Conservation (phyloP, 2,888 invertebrate species). For the Resseliella maxima region DNA sequence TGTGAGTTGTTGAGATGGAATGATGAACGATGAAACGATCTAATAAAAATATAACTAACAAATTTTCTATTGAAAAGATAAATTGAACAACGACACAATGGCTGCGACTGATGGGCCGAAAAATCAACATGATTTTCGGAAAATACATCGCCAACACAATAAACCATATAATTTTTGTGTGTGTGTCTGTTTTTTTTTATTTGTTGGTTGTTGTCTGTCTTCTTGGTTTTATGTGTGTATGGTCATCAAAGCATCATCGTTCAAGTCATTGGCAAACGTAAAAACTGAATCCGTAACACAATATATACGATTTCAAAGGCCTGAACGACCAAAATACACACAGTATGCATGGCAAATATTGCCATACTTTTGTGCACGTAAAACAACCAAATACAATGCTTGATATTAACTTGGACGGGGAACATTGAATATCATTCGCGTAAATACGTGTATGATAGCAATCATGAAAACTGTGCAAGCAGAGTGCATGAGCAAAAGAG, state of each 20-base stretch:
- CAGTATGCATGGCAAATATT: slow-evolving; percentile 2
- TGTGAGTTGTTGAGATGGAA: neutral
- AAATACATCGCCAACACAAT: neutral
- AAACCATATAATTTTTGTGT: neutral
- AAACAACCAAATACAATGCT: neutral
- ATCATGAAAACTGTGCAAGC: neutral
- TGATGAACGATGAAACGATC: no score
- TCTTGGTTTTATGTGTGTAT: no score
- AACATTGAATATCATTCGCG: slow-evolving; percentile 36
- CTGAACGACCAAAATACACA: neutral
- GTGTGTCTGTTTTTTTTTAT: no score
- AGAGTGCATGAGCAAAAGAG: neutral
- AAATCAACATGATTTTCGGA: slow-evolving; percentile 23
- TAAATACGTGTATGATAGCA: slow-evolving; percentile 24
- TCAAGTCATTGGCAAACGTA: neutral
- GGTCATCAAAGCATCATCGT: neutral
- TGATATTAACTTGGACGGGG: neutral
- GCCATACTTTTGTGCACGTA: neutral
- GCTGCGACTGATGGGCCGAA: neutral
- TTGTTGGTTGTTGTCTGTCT: no score
- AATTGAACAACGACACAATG: neutral
- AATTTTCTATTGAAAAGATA: neutral
- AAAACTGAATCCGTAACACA: neutral
- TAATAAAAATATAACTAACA: neutral
- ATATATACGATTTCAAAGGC: neutral